Evolutionary conservation across 2,113 vertebrate species (phyloP), one percentile per base, ranked within the genome.

Genomic region (Oxyura jamaicensis): DNA sequence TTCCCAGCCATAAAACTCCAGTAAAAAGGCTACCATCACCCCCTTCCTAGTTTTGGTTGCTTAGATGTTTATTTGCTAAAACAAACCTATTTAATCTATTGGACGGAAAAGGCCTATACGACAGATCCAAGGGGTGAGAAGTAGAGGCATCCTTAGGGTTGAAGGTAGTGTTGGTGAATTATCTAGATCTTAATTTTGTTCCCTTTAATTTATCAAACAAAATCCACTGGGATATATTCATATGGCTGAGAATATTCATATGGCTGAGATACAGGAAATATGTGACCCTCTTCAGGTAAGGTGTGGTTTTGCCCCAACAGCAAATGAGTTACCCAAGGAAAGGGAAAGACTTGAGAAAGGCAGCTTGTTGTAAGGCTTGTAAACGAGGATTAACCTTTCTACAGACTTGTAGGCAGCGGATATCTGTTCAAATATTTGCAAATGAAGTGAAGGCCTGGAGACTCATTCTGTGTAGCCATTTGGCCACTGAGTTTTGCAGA

Each of bases 181-280:
- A 42, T 42, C 19, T 67, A 23, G 15, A 42, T 73, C 72, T 89
- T 85, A 8, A 28, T 81, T 67, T 89, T 73, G 46, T 59, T 33
- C 46, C 16, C 48, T 89, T 72, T 67, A 25, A 20, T 77, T 77
- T 82, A 58, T n/a, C 15, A 67, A 50, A 41, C 12, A 48, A 71
- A 75, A 60, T 35, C 20, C n/a, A 68, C 22, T 52, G n/a, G 39
- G 72, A 82, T 65, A 22, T 3, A 6, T 36, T 39, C 0, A 0
- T 36, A 36, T 71, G n/a, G 6, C 8, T 92, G 77, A 29, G 11
- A 68, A 19, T 4, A 7, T 36, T 39, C 0, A 0, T 36, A 36
- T 71, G n/a, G 6, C 8, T 92, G 77, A 77, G 68, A 44, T 42
- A 33, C 3, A 44, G 39, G 26, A 52, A 80, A 53, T 62, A 14